Evolutionary conservation across 2,888 invertebrate genomes (phyloP).

Genomic region (Chrysolina oricalcia): DNA sequence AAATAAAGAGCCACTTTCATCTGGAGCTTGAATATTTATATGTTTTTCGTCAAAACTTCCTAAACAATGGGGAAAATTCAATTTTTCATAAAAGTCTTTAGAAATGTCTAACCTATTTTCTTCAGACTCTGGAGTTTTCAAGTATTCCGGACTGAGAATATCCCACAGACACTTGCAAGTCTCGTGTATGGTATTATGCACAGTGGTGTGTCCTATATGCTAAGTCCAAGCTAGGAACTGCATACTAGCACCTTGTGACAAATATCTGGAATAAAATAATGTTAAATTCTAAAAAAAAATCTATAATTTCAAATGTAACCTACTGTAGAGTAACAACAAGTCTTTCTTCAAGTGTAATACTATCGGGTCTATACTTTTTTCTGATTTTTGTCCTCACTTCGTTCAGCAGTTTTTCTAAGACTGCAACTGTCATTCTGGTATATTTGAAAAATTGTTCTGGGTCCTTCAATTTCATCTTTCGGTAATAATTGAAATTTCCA

Average conservation of each 20-base stretch:
- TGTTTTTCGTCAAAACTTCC: conserved; percentile 47
- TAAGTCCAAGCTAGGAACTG: no score
- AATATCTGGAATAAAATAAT: no score
- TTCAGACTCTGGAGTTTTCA: conserved; percentile 47
- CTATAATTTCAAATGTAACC: conserved; percentile 22
- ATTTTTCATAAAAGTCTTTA: no score
- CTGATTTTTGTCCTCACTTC: no score
- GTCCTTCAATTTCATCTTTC: conserved; percentile 43
- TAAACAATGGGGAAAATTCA: conserved; percentile 53
- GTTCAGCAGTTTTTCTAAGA: conserved; percentile 43
- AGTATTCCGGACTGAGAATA: conserved; percentile 35
- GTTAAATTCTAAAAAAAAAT: not conserved
- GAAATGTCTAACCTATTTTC: conserved; percentile 48
- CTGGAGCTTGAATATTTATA: no score
- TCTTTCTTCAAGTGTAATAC: no score
- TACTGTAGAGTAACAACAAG: conserved; percentile 48
- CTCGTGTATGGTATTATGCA: conserved; percentile 48
- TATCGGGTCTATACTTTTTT: no score
- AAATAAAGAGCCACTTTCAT: no score
- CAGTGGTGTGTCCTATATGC: no score
- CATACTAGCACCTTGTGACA: no score
- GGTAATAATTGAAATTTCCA: conserved; percentile 37
- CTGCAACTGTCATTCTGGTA: conserved; percentile 42
- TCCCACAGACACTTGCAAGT: conserved; percentile 49
- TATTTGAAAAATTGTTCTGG: conserved; percentile 45